Evolutionary conservation across 2,888 invertebrate genomes (phyloP).

Genomic region (Sipha maydis): DNA sequence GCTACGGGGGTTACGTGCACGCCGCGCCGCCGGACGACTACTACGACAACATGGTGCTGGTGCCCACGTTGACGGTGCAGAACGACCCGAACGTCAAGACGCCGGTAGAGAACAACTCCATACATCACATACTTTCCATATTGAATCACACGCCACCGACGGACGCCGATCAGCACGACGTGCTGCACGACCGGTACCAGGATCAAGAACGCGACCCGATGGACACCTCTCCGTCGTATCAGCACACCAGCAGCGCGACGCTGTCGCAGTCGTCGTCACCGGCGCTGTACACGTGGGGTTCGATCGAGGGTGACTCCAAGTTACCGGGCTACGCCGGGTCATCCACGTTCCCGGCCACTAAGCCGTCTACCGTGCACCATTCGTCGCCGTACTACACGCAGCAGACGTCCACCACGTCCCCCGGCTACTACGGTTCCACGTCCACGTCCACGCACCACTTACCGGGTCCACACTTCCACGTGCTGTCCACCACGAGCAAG

Average conservation of each 20-base stretch:
- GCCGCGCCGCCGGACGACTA: slow-evolving; percentile 62
- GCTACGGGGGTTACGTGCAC: slow-evolving; percentile 13
- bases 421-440: slow-evolving; percentile 40
- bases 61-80: slow-evolving; percentile 68
- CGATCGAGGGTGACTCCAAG: slow-evolving; percentile 60
- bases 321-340: slow-evolving; percentile 57
- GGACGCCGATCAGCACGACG: slow-evolving; percentile 49
- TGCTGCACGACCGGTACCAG: neutral
- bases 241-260: slow-evolving; percentile 54
- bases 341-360: slow-evolving; percentile 54
- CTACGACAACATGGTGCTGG: slow-evolving; percentile 67
- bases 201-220: slow-evolving; percentile 59
- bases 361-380: slow-evolving; percentile 64
- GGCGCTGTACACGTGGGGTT: slow-evolving; percentile 62
- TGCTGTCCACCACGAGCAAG: slow-evolving; percentile 65
- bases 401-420: neutral
- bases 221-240: slow-evolving; percentile 67
- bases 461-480: slow-evolving; percentile 68
- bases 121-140: slow-evolving; percentile 69
- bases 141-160: slow-evolving; percentile 67
- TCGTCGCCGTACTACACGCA: slow-evolving; percentile 66
- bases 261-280: slow-evolving; percentile 28
- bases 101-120: slow-evolving; percentile 64
- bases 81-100: slow-evolving; percentile 54
- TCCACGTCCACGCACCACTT: slow-evolving; percentile 63